These are phyloP conservation scores for Campoletis sonorensis DNA, from an alignment of 1,140 invertebrate species.

Conservation along the genomic window DNA sequence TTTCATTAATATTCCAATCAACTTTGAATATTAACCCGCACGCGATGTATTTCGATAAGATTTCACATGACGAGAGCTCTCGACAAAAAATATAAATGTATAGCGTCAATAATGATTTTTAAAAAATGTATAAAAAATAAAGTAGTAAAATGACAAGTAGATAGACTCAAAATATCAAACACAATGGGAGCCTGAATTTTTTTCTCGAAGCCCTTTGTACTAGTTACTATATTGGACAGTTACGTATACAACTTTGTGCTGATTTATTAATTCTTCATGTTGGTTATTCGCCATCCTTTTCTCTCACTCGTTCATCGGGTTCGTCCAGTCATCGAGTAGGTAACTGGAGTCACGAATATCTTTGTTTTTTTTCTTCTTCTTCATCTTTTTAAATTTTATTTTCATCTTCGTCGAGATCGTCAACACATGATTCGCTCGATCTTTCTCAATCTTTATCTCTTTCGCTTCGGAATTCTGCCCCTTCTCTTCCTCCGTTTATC, in stretches of 20 bases:
- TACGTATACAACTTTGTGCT: background rate
- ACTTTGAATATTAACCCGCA: background rate
- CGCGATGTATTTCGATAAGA: background rate
- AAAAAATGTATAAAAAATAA: background rate
- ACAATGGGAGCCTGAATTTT: background rate
- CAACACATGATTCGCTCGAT: background rate
- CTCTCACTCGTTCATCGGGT: conserved; percentile 24
- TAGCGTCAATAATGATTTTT: background rate
- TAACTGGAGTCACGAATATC: conserved; percentile 40
- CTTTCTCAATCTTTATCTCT: conserved; percentile 27
- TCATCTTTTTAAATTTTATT: background rate
- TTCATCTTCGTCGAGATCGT: conserved; percentile 33
- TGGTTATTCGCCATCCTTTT: conserved; percentile 40
- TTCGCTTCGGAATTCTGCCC: conserved; percentile 23
- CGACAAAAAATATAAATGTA: background rate
- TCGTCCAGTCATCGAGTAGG: conserved; percentile 36
- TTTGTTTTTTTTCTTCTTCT: conserved; percentile 11
- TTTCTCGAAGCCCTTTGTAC: background rate
- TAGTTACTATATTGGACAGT: background rate
- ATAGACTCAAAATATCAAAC: background rate
- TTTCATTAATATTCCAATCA: background rate
- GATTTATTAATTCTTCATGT: conserved; percentile 13
- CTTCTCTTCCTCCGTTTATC: background rate
- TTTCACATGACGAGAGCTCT: background rate
- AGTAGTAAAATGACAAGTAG: background rate